Evolutionary conservation across 2,113 vertebrate species (phyloP).

Genomic region (Oceanodroma tethys): DNA sequence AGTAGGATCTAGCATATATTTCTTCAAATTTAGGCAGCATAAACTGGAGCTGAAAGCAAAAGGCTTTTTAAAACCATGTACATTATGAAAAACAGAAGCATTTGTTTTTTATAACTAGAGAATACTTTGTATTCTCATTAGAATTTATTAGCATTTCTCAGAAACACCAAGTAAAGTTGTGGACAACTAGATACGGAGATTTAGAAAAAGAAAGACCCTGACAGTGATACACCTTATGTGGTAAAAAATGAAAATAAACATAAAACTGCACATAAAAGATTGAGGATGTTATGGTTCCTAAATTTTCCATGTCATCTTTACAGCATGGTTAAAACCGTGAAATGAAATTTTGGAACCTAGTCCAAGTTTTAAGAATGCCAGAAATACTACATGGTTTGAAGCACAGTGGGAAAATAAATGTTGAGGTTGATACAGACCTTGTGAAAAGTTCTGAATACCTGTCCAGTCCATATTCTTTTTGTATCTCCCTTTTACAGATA

Average conservation of each 20-base stretch:
- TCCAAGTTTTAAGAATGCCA: not conserved
- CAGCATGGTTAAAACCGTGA: not conserved
- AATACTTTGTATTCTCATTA: not conserved
- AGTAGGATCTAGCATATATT: slow-evolving; percentile 82
- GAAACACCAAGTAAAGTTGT: not conserved
- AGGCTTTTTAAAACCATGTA: not conserved
- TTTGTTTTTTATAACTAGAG: not conserved
- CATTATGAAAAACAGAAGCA: not conserved
- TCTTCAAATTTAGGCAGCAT: slow-evolving; percentile 69
- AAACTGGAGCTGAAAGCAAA: slow-evolving; percentile 73
- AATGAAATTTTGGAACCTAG: not conserved
- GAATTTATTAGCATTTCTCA: not conserved
- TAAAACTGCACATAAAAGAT: not conserved
- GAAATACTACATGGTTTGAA: not conserved
- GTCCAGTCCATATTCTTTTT: not conserved
- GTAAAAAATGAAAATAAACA: not conserved
- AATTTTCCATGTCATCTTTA: not conserved
- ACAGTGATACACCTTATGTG: not conserved
- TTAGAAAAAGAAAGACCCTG: not conserved
- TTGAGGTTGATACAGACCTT: not conserved
- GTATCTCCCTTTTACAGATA: not conserved
- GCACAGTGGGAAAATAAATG: not conserved
- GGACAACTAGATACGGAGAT: not conserved
- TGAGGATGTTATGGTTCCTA: not conserved
- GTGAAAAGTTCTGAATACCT: not conserved